Evolutionary conservation across 2,888 invertebrate genomes (phyloP), one percentile per base, ranked within the genome.

Genomic region (Trichacis sp.): DNA sequence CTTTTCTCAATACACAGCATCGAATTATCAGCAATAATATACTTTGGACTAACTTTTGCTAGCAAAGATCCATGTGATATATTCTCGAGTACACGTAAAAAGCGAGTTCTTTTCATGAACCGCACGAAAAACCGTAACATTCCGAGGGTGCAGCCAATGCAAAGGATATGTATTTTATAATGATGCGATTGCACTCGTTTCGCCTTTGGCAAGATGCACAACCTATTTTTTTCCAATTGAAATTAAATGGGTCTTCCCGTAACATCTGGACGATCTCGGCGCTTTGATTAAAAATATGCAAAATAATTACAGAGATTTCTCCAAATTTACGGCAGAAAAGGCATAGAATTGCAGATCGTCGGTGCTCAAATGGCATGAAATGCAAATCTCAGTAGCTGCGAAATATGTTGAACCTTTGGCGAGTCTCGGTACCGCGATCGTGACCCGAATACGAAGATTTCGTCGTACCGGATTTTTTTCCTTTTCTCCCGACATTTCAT

Each of bases 221-320:
- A 4, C 15, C 9, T 33, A 9, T n/a, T 24, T 33, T 33, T 33
- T 33, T 33, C n/a, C 33, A 33, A 33, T 33, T 33, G 33, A 9
- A 33, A 33, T 33, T 3, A n/a, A 40, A 40, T 40, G 40, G 40
- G 14, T 40, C 14, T 40, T 14, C 15, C 8, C 8, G 14, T 9
- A 40, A 40, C 40, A 40, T 40, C 40, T 40, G 40, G 40, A 40
- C 8, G 5, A 40, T 15, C 5, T 12, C 15, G 14, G 15, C 15
- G 14, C 40, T 40, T 40, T 40, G 40, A 40, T 40, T 40, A 40
- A 40, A 40, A 40, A 40, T 40, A 15, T 12, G 40, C 15, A 40
- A 14, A 40, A 33, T 33, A 33, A 33, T 33, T 33, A 33, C 33
- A 2, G 33, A 33, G 33, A 33, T 33, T 33, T n/a, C n/a, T 33